These are phyloP conservation scores for Huso huso DNA, from an alignment of 2,797 vertebrate genomes.

Conservation along the genomic window DNA sequence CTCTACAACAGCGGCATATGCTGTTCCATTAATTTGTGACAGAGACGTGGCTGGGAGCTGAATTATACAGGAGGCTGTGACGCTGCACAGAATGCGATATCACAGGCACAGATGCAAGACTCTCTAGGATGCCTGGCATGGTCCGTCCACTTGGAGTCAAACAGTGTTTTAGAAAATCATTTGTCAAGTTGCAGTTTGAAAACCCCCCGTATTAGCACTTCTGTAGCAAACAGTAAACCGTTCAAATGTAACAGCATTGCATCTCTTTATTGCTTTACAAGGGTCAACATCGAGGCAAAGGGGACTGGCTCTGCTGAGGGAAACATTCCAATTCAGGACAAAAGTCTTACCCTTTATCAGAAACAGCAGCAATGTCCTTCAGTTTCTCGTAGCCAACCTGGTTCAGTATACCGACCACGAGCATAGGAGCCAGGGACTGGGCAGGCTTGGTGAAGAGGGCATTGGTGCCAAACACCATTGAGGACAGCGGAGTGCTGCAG, in stretches of 20 bases:
- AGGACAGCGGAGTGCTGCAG: constrained; percentile 73
- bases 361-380: constrained; percentile 37
- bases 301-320: not conserved
- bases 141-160: too few relatives aligned
- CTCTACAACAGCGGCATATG: not conserved
- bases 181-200: not conserved
- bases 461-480: constrained; percentile 86
- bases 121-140: too few relatives aligned
- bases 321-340: not conserved
- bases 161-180: too few relatives aligned
- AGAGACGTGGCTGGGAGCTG: too few relatives aligned
- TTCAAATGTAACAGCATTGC: not conserved
- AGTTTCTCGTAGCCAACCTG: constrained; percentile 73
- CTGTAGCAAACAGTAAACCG: not conserved
- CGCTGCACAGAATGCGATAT: too few relatives aligned
- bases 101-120: too few relatives aligned
- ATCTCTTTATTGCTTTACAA: not conserved
- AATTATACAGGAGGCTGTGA: too few relatives aligned
- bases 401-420: constrained; percentile 70
- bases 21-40: too few relatives aligned
- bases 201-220: not conserved
- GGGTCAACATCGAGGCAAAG: not conserved
- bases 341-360: constrained; percentile 54
- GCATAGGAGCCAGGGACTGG: constrained; percentile 81
- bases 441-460: constrained; percentile 85